Evolutionary conservation across 2,797 vertebrate species (phyloP), one percentile per base, ranked within the genome.

Genomic region (Limnodromus scolopaceus): DNA sequence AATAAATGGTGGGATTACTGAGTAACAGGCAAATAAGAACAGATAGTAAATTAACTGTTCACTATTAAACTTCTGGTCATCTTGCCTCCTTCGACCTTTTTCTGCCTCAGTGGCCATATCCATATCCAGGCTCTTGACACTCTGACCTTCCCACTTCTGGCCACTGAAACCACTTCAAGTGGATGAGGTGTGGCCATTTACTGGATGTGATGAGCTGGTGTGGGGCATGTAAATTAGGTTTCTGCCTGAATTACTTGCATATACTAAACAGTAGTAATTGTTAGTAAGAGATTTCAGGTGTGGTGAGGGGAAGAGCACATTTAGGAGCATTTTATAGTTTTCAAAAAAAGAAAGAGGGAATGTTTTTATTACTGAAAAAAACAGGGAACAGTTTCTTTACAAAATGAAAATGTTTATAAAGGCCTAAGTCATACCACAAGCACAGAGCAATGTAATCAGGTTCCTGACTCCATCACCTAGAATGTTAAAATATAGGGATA

Each of bases 301-400:
- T 11, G 14, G 13, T 30, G 28, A 75, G 27, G 19, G 23, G 4
- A 32, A 69, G 2, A 39, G 16, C 17, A 55, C 11, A 54, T 10
- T 39, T 11, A 63, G 27, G 24, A 71, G 34, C 19, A 51, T 48
- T 86, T 71, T 30, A 65, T 6, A 39, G 12, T 18, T 18, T 23
- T 58, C 0, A 13, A 19, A 11, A n/a, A 1, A 60, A 41, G 13
- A 8, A 53, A 28, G 3, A 18, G 3, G 8, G 12, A 69, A 13
- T 16, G 25, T 2, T 24, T 78, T n/a, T 69, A 34, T 4, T 36
- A 78, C 45, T 48, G 11, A 30, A 64, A n/a, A 69, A 39, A 41
- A 2, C 3, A 41, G 10, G 7, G 30, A 91, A 53, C 3, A 23
- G 9, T 64, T 91, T 82, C 30, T 84, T 86, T 77, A 82, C 30